phyloP scores from a whole-genome alignment of 2,888 invertebrate species.

The Drosophila gaucha region DNA sequence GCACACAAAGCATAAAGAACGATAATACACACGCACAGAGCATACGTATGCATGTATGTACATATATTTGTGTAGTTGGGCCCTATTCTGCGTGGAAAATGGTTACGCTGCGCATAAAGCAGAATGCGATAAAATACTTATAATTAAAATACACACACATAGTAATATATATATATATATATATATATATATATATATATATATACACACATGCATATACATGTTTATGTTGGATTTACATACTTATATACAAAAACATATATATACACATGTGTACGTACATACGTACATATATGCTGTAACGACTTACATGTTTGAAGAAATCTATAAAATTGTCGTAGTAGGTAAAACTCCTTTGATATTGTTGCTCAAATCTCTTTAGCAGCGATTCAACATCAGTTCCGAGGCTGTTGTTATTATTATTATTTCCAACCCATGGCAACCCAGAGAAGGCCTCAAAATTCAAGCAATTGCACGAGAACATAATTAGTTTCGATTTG shows the following conservation, averaged over 20 bases:
- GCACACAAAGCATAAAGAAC: constrained; percentile 70
- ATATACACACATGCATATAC: not conserved
- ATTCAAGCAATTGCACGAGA: constrained; percentile 92
- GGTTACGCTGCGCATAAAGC: constrained; percentile 62
- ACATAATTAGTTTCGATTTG: constrained; percentile 68
- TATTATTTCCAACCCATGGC: constrained; percentile 13
- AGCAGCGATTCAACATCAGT: constrained; percentile 25
- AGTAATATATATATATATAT: constrained; percentile 6
- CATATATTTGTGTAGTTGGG: constrained; percentile 28
- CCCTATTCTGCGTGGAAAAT: constrained; percentile 62
- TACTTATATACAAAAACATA: not conserved
- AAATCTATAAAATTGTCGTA: constrained; percentile 79
- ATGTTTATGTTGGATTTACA: constrained; percentile 2
- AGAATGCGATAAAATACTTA: constrained; percentile 43
- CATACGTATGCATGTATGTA: constrained; percentile 19
- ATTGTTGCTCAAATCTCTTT: constrained; percentile 68
- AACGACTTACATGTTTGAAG: constrained; percentile 78
- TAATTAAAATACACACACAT: constrained; percentile 30
- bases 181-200: constrained; percentile 1
- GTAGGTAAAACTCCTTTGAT: constrained; percentile 71
- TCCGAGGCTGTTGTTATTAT: constrained; percentile 11
- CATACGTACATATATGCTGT: not conserved
- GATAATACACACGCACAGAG: constrained; percentile 57
- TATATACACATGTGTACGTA: too few species aligned
- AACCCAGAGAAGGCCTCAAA: constrained; percentile 67